phyloP scores from a whole-genome alignment of 2,888 invertebrate species.

The Drosophila meridiana region DNA sequence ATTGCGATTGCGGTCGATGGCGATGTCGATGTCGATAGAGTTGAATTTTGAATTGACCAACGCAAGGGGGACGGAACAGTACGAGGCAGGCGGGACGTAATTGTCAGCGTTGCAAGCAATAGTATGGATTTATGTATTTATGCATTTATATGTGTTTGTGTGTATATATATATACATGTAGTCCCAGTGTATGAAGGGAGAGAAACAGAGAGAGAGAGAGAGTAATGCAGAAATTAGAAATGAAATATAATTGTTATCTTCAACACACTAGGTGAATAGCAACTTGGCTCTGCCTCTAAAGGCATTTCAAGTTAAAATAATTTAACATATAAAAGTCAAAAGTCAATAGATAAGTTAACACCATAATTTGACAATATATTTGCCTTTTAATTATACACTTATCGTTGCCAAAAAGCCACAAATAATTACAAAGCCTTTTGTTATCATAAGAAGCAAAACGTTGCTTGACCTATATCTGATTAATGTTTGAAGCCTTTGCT shows the following conservation, averaged over 20 bases:
- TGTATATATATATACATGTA: slow-evolving; percentile 4
- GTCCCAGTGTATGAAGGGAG: slow-evolving; percentile 2
- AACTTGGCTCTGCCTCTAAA: slow-evolving; percentile 6
- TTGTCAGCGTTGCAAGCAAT: slow-evolving; percentile 34
- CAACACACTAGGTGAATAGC: slow-evolving; percentile 27
- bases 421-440: background rate
- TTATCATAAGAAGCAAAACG: background rate
- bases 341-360: slow-evolving; percentile 31
- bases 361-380: slow-evolving; percentile 22
- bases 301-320: slow-evolving; percentile 4
- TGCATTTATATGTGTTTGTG: slow-evolving; percentile 10
- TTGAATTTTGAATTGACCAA: slow-evolving; percentile 28
- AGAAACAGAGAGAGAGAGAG: slow-evolving; percentile 2
- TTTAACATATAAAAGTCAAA: slow-evolving; percentile 30
- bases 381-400: slow-evolving; percentile 10
- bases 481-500: background rate
- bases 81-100: slow-evolving; percentile 25
- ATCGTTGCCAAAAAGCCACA: background rate
- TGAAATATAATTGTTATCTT: slow-evolving; percentile 49
- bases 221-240: slow-evolving; percentile 46
- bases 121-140: slow-evolving; percentile 28
- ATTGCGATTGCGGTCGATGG: slow-evolving; percentile 31
- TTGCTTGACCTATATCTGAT: background rate
- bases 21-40: slow-evolving; percentile 42
- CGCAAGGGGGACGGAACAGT: slow-evolving; percentile 31